Evolutionary conservation across 2,113 vertebrate genomes (phyloP).

Genomic region (Phalacrocorax pelagicus): DNA sequence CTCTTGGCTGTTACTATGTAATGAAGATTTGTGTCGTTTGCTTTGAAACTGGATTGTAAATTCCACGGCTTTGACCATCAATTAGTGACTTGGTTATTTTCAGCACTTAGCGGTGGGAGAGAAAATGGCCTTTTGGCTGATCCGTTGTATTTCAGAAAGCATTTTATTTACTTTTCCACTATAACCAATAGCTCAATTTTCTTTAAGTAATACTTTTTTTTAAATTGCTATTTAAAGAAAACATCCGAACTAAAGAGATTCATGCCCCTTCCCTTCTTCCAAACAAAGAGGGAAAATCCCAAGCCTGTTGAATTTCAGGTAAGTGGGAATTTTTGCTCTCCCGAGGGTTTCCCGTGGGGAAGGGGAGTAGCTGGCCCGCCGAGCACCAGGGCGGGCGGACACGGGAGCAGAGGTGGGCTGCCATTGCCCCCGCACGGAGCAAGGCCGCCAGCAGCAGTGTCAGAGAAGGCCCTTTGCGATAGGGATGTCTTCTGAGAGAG

Average conservation of each 20-base stretch:
- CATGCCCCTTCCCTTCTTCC: background rate
- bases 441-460: background rate
- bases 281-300: background rate
- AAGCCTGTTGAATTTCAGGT: background rate
- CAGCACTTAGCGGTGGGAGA: background rate
- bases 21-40: background rate
- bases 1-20: background rate
- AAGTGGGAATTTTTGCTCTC: background rate
- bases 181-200: background rate
- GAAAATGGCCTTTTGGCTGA: background rate
- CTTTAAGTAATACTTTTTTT: background rate
- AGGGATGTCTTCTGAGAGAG: background rate
- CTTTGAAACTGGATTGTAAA: background rate
- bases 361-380: background rate
- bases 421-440: accelerated
- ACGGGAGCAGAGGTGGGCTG: background rate
- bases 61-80: background rate
- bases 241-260: background rate
- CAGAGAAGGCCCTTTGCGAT: background rate
- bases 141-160: background rate
- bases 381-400: accelerated
- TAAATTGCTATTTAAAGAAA: background rate
- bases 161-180: background rate
- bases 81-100: background rate
- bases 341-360: accelerated